Evolutionary conservation across 2,888 invertebrate genomes (phyloP).

Genomic region (Eupeodes luniger): DNA sequence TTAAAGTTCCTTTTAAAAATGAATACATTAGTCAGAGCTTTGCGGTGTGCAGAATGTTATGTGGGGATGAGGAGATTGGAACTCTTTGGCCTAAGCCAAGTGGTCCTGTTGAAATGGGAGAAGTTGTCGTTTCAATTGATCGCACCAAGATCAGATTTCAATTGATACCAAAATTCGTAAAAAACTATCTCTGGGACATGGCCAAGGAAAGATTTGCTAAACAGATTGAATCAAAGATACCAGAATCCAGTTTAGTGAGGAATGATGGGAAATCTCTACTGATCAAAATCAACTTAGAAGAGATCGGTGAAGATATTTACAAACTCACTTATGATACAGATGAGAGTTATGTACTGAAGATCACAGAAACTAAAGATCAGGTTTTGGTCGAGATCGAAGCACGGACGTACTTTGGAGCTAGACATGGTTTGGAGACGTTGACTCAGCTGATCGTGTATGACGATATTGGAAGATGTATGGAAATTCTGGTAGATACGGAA

Average conservation of each 20-base stretch:
- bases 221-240: constrained; percentile 78
- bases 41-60: constrained; percentile 83
- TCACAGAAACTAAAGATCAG: constrained; percentile 80
- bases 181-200: constrained; percentile 74
- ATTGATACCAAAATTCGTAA: constrained; percentile 75
- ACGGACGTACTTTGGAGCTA: constrained; percentile 85
- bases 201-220: constrained; percentile 80
- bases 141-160: constrained; percentile 79
- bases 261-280: constrained; percentile 81
- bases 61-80: constrained; percentile 82
- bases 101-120: constrained; percentile 81
- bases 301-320: constrained; percentile 30
- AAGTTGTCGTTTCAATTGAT: constrained; percentile 81
- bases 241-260: constrained; percentile 62
- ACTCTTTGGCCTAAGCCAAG: constrained; percentile 82
- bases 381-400: constrained; percentile 84
- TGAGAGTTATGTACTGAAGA: constrained; percentile 83
- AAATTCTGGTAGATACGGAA: constrained; percentile 86
- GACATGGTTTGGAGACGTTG: constrained; percentile 86
- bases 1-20: constrained; percentile 71
- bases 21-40: constrained; percentile 77
- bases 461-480: constrained; percentile 77
- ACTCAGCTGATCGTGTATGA: constrained; percentile 78
- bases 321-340: constrained; percentile 84
- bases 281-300: constrained; percentile 80